These are phyloP conservation scores for Marisa cornuarietis DNA, from an alignment of 1,140 invertebrate genomes.

Conservation along the genomic window DNA sequence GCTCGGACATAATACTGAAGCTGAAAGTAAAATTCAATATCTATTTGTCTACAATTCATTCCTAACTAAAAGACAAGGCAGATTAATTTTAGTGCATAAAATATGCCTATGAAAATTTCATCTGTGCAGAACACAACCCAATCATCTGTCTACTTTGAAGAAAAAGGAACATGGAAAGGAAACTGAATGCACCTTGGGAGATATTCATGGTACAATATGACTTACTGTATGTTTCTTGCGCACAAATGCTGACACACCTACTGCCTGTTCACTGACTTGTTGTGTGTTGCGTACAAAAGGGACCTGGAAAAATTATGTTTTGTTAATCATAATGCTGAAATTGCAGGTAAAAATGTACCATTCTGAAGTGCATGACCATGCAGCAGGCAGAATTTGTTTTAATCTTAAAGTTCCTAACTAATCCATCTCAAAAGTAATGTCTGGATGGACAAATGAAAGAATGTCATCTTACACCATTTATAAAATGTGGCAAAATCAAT, in stretches of 20 bases:
- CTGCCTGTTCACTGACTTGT: constrained; percentile 44
- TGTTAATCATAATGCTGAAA: too few species aligned
- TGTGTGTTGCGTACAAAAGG: constrained; percentile 49
- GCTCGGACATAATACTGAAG: constrained; percentile 39
- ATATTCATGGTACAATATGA: background rate
- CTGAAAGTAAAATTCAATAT: constrained; percentile 4
- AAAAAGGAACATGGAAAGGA: too few species aligned
- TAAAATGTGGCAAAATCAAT: too few species aligned
- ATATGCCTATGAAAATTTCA: background rate
- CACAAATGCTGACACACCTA: constrained; percentile 54
- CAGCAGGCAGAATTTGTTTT: background rate
- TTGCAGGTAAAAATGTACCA: too few species aligned
- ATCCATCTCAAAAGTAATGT: too few species aligned
- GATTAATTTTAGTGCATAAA: background rate
- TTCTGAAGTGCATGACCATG: background rate
- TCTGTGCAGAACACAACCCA: background rate
- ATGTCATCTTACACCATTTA: too few species aligned
- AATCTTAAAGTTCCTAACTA: background rate
- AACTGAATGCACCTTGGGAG: background rate
- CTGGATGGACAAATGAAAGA: too few species aligned
- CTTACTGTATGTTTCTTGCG: constrained; percentile 51
- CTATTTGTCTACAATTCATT: background rate
- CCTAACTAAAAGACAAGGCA: background rate
- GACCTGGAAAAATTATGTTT: constrained; percentile 29
- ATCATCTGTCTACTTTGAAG: too few species aligned